Evolutionary conservation across 2,888 invertebrate species (phyloP), one percentile per base, ranked within the genome.

Genomic region (Synanthedon myopaeformis): DNA sequence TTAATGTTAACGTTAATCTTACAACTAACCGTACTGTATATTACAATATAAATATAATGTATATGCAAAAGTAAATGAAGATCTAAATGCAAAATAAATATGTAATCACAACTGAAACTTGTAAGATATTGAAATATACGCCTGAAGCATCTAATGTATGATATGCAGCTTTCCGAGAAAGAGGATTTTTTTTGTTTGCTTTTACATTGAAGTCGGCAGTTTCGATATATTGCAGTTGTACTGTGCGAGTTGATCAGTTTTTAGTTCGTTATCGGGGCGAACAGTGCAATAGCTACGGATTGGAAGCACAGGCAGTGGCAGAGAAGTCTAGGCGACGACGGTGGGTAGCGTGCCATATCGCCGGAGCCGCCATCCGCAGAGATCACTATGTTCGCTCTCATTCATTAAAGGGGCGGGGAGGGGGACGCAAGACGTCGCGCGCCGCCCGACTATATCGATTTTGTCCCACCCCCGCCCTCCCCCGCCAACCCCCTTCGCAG

Each of bases 381-480:
- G 82, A 82, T 84, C 83, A 81, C 79, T 85, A 78, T 80, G 83
- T 74, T 76, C 82, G 81, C 81, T 85, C 83, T 84, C 86, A 87
- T 87, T 86, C 85, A 87, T 84, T 83, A 82, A 79, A 80, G 83
- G 82, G 82, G 75, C 62, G 64, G 76, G 74, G 76, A 78, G 62
- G 70, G 74, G 76, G 73, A 70, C 69, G 74, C 79, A 85, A 86
- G 85, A 85, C 85, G 85, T 82, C 85, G 85, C 84, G 85, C 86
- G 79, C 83, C 84, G 84, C 84, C 84, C 83, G 82, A 82, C 82
- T 70, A 74, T 87, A 87, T 87, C 86, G 86, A 87, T 87, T 86
- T 85, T 85, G 79, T 79, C 77, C 81, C 80, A 77, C 77, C 76
- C 76, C 72, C 76, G 66, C 73, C 65, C 64, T 64, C 68, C 74